Percentiles rank a stretch among this genome's conserved stretches.
phyloP scores from a whole-genome alignment of 2,113 vertebrate species.

The Tragelaphus imberbis region DNA sequence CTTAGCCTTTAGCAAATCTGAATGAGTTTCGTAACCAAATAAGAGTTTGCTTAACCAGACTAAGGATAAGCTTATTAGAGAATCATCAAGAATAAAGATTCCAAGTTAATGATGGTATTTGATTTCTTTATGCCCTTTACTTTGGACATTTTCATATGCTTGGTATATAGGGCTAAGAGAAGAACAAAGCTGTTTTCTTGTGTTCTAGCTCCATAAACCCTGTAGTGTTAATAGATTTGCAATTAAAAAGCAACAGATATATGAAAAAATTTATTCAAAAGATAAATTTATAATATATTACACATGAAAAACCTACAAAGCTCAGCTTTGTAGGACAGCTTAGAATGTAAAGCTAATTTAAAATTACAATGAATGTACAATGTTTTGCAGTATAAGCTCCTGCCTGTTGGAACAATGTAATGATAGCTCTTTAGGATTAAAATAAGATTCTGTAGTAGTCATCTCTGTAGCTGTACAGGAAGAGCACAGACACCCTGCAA shows the following conservation, averaged over 20 bases:
- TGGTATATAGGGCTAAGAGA: neutral
- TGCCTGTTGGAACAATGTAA: neutral
- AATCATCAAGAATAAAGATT: neutral
- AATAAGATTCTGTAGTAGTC: conserved; percentile 95
- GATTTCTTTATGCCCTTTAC: neutral
- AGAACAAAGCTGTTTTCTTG: neutral
- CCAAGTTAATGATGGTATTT: neutral
- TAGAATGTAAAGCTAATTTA: conserved; percentile 42
- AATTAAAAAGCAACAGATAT: conserved; percentile 35
- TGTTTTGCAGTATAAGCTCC: neutral
- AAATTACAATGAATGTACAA: conserved; percentile 51
- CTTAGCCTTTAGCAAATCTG: neutral
- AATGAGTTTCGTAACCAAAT: neutral
- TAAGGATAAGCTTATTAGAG: neutral
- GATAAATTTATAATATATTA: conserved; percentile 56
- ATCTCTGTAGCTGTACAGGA: conserved; percentile 94
- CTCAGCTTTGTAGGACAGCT: conserved; percentile 37
- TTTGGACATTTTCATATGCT: neutral
- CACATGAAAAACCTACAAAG: conserved; percentile 57
- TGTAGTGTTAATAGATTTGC: neutral
- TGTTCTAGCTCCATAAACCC: neutral
- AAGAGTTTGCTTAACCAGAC: neutral
- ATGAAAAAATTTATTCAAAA: conserved; percentile 66
- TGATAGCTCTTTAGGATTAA: conserved; percentile 71
- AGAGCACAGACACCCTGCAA: conserved; percentile 88